A percentile compares a stretch with the other conserved stretches of the same genome.
phyloP scores from a whole-genome alignment of 2,113 vertebrate species.

The Campylorhamphus procurvoides region DNA sequence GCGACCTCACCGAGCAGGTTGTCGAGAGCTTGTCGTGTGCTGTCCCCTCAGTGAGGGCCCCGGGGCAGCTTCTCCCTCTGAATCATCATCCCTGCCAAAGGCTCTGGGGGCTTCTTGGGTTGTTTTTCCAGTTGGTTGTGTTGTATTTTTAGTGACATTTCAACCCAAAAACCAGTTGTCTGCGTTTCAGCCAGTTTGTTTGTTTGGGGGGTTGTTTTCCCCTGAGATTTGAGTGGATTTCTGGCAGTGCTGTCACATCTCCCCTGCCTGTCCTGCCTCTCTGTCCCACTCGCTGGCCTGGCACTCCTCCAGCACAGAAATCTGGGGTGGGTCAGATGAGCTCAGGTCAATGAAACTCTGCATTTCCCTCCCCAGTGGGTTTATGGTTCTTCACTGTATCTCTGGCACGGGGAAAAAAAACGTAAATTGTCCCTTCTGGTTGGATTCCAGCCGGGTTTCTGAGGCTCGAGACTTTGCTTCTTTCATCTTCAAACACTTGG shows the following conservation, averaged over 20 bases:
- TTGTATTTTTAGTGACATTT: neutral
- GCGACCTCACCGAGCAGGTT: neutral
- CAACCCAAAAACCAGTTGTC: neutral
- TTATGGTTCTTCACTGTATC: neutral
- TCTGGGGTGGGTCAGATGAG: neutral
- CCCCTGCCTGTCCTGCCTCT: neutral
- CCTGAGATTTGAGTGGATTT: neutral
- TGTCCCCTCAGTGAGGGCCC: neutral
- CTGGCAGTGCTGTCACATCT: neutral
- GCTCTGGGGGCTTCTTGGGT: neutral
- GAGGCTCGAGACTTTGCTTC: neutral
- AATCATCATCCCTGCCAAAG: neutral
- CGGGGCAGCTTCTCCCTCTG: neutral
- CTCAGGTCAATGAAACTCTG: neutral
- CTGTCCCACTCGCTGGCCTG: neutral
- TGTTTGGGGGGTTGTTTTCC: neutral
- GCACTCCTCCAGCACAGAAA: neutral
- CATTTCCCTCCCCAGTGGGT: neutral
- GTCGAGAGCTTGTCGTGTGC: neutral
- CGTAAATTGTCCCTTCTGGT: neutral
- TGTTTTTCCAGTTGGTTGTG: neutral
- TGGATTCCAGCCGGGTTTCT: neutral
- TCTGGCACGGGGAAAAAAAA: neutral
- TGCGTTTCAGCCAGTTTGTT: neutral
- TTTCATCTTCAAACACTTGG: conserved; percentile 13